phyloP scores from a whole-genome alignment of 2,888 invertebrate species.

The Coremacera marginata region DNA sequence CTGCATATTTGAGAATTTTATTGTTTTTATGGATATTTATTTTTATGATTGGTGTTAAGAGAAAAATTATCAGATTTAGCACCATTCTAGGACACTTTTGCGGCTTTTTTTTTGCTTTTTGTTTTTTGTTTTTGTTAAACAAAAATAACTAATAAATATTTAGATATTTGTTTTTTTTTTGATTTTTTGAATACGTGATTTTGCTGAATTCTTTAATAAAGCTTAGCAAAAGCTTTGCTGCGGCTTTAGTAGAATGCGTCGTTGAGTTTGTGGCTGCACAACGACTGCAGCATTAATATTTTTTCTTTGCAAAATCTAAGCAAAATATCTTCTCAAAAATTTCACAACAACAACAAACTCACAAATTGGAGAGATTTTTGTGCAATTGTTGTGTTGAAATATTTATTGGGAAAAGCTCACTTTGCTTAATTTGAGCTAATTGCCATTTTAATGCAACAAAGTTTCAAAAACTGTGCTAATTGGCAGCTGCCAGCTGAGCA shows the following conservation, averaged over 20 bases:
- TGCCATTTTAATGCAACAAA: background rate
- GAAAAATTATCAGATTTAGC: slow-evolving; percentile 53
- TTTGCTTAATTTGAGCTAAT: background rate
- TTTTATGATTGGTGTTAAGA: slow-evolving; percentile 49
- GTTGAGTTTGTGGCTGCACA: background rate
- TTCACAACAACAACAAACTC: background rate
- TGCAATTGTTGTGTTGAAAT: background rate
- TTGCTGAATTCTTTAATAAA: background rate
- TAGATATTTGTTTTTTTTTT: background rate
- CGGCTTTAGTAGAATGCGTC: background rate
- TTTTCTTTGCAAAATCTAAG: background rate
- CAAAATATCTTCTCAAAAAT: background rate
- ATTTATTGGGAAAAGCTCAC: background rate
- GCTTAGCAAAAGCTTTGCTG: background rate
- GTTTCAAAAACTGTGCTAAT: background rate
- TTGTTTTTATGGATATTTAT: slow-evolving; percentile 40
- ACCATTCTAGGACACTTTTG: slow-evolving; percentile 67
- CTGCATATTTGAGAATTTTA: slow-evolving; percentile 26
- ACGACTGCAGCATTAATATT: background rate
- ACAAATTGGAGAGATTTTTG: slow-evolving; percentile 31
- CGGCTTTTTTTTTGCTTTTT: slow-evolving; percentile 56
- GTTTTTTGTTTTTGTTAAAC: background rate
- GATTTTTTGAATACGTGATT: background rate
- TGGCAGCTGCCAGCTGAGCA: slow-evolving; percentile 31
- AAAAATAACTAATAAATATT: background rate